These are phyloP conservation scores for Lamellibrachia satsuma DNA, from an alignment of 2,888 invertebrate genomes.

Conservation along the genomic window DNA sequence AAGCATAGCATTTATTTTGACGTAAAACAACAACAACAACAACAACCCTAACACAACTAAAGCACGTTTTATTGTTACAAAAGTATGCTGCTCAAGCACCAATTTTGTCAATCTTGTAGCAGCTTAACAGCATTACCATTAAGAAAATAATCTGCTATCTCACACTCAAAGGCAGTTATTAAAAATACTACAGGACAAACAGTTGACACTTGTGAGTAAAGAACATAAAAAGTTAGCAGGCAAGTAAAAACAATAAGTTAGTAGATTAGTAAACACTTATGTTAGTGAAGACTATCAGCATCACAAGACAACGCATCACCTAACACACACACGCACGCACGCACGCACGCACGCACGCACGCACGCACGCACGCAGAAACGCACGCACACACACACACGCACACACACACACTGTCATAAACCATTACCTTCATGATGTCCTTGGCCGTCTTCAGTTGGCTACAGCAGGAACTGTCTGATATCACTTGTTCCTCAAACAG, in stretches of 20 bases:
- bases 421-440: constrained; percentile 43
- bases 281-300: not conserved
- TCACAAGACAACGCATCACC: not conserved
- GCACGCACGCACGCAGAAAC: too few relatives aligned
- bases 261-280: not conserved
- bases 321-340: too few relatives aligned
- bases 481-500: constrained; percentile 56
- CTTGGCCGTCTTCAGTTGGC: constrained; percentile 54
- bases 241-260: not conserved
- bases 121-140: not conserved
- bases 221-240: too few relatives aligned
- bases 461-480: constrained; percentile 46
- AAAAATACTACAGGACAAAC: not conserved
- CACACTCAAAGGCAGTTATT: not conserved
- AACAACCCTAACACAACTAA: too few relatives aligned
- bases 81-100: not conserved
- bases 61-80: too few relatives aligned
- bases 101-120: not conserved
- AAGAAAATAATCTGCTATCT: not conserved
- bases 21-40: too few relatives aligned
- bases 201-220: not conserved
- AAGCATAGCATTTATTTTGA: too few relatives aligned
- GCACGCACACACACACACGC: too few relatives aligned
- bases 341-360: too few relatives aligned
- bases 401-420: not conserved